A percentile compares a stretch with the other conserved stretches of the same genome.
Conservation (phyloP, 2,888 invertebrate species). For the Brachyptera putata region DNA sequence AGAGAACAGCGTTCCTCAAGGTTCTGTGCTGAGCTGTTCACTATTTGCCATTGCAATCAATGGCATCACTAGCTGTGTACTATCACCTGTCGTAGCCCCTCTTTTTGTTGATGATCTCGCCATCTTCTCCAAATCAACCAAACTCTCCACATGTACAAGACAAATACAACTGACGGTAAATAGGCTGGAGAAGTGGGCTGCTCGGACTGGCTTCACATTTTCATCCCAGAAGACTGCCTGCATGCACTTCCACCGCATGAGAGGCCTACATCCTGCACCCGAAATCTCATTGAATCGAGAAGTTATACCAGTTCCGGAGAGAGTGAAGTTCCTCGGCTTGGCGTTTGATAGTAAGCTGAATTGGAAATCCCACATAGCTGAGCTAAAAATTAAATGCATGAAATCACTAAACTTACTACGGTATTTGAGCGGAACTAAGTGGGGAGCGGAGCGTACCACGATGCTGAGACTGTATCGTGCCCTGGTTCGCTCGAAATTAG, state of each 20-base stretch:
- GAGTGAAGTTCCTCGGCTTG: neutral
- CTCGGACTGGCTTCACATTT: slow-evolving; percentile 15
- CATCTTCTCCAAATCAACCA: slow-evolving; percentile 13
- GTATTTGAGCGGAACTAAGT: slow-evolving; percentile 1
- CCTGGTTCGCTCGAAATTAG: neutral
- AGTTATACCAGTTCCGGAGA: neutral
- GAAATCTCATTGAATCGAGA: slow-evolving; percentile 8
- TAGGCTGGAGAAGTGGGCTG: slow-evolving; percentile 10
- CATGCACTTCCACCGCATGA: slow-evolving; percentile 15
- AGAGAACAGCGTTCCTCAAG: slow-evolving; percentile 26
- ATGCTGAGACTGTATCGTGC: slow-evolving; percentile 6
- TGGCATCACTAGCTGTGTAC: slow-evolving; percentile 16
- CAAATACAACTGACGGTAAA: slow-evolving; percentile 11
- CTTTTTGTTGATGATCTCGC: slow-evolving; percentile 24
- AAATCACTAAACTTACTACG: slow-evolving; percentile 13
- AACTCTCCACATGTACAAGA: neutral
- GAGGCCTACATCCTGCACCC: slow-evolving; percentile 8
- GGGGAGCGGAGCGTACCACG: slow-evolving; percentile 6
- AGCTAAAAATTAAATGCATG: neutral
- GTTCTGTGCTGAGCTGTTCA: slow-evolving; percentile 23
- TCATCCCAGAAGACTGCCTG: slow-evolving; percentile 16
- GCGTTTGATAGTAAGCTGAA: neutral
- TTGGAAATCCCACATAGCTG: neutral
- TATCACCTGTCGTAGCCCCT: slow-evolving; percentile 13
- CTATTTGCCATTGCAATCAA: slow-evolving; percentile 25